Evolutionary conservation across 2,888 invertebrate species (phyloP).

Genomic region (Acanthosoma haemorrhoidale): DNA sequence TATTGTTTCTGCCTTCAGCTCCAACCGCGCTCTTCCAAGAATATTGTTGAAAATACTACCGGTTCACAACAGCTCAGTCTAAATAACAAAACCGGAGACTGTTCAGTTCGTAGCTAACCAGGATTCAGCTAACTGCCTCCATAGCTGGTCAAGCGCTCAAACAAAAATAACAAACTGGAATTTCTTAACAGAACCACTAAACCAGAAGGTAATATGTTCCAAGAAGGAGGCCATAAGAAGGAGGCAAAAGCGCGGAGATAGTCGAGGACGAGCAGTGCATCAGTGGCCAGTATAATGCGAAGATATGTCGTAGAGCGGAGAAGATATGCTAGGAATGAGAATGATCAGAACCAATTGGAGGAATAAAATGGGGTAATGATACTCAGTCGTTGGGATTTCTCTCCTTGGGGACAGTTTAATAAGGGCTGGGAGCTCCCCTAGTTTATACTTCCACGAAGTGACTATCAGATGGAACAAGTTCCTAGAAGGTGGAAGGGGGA

Average conservation of each 20-base stretch:
- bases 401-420: neutral
- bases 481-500: neutral
- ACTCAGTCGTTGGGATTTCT: neutral
- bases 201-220: neutral
- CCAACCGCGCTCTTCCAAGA: too few relatives aligned
- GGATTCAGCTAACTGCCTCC: too few relatives aligned
- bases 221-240: neutral
- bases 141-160: too few relatives aligned
- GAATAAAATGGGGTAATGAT: constrained; percentile 15
- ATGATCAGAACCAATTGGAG: neutral
- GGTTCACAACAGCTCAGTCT: too few relatives aligned
- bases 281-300: neutral
- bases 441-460: constrained; percentile 23
- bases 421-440: constrained; percentile 1
- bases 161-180: neutral
- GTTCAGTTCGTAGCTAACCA: too few relatives aligned
- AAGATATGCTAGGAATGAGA: constrained; percentile 7
- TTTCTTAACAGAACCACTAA: neutral
- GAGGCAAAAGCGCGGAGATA: neutral
- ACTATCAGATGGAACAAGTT: constrained; percentile 27
- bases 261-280: neutral
- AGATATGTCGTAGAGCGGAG: neutral
- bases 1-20: too few relatives aligned
- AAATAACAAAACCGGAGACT: too few relatives aligned
- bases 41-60: too few relatives aligned